These are phyloP conservation scores for Heliconius melpomene DNA, from an alignment of 1,140 invertebrate species.

Conservation along the genomic window DNA sequence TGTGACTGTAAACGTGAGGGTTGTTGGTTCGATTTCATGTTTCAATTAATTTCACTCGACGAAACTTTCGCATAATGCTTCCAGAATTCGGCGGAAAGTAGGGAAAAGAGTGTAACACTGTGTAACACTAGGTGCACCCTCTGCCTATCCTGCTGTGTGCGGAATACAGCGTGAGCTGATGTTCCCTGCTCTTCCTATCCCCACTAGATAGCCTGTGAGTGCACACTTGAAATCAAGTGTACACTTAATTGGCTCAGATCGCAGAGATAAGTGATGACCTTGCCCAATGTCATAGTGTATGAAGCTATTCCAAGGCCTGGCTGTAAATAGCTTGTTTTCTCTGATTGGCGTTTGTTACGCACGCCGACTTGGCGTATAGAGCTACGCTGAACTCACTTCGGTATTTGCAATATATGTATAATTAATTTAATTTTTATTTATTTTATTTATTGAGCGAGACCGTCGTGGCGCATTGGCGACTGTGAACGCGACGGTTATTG, in stretches of 20 bases:
- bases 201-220: background rate
- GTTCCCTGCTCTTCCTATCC: too few species aligned
- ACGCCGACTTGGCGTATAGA: conserved; percentile 31
- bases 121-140: too few species aligned
- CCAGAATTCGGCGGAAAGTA: too few species aligned
- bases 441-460: background rate
- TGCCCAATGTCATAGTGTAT: conserved; percentile 53
- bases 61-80: too few species aligned
- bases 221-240: conserved; percentile 23
- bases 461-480: too few species aligned
- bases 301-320: conserved; percentile 54
- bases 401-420: background rate
- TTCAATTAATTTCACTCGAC: too few species aligned
- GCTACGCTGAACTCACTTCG: conserved; percentile 14
- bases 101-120: too few species aligned
- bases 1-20: too few species aligned
- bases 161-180: too few species aligned
- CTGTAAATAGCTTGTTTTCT: conserved; percentile 47
- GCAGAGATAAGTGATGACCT: conserved; percentile 43
- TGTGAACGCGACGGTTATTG: too few species aligned
- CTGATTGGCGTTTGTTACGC: conserved; percentile 38
- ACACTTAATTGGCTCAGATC: conserved; percentile 22
- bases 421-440: background rate
- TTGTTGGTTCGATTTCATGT: too few species aligned
- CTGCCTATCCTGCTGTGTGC: too few species aligned